These are phyloP conservation scores for Sphinx pinastri DNA, from an alignment of 2,888 invertebrate genomes.

Conservation along the genomic window DNA sequence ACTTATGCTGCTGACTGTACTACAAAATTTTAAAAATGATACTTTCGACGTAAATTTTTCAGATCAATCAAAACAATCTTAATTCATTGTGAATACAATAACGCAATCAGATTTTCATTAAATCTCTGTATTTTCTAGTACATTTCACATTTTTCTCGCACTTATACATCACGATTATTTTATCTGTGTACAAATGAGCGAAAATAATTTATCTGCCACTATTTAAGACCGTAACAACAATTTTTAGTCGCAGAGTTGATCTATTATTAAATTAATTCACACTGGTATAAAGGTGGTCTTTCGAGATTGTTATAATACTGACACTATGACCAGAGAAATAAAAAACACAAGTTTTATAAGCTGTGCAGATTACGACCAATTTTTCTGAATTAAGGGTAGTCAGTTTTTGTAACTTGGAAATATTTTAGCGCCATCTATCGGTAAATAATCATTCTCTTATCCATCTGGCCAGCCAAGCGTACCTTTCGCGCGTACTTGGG, in stretches of 20 bases:
- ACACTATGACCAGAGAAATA: constrained; percentile 38
- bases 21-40: no score
- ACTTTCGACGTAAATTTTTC: no score
- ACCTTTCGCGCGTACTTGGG: constrained; percentile 32
- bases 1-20: no score
- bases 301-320: constrained; percentile 54
- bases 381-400: no score
- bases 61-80: no score
- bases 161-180: no score
- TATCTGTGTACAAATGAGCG: background rate
- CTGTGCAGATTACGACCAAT: no score
- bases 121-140: no score
- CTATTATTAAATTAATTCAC: constrained; percentile 23
- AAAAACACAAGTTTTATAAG: constrained; percentile 9
- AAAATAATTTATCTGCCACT: background rate
- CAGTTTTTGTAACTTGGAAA: no score
- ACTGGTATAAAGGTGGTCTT: constrained; percentile 37
- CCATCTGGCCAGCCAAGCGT: constrained; percentile 33
- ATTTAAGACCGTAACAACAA: background rate
- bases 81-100: no score
- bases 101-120: no score
- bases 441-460: constrained; percentile 17
- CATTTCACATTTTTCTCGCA: no score
- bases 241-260: background rate
- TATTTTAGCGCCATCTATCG: background rate